These are phyloP conservation scores for Synchiropus splendidus DNA, from an alignment of 2,113 vertebrate genomes.

Conservation along the genomic window DNA sequence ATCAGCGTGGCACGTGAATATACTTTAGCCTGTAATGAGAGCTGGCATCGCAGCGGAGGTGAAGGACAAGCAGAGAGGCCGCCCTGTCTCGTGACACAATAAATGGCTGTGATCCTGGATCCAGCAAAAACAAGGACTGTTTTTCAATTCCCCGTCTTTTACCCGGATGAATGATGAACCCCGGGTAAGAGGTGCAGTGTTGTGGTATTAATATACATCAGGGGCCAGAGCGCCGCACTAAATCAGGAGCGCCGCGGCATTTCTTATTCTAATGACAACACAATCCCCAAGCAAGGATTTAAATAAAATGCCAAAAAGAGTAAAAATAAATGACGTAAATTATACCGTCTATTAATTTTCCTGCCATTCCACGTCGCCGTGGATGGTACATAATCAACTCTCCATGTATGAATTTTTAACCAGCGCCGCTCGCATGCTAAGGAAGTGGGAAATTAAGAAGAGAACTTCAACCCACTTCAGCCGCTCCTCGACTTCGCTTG, in stretches of 20 bases:
- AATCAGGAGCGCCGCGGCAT: slow-evolving; percentile 46
- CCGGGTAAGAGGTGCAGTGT: slow-evolving; percentile 42
- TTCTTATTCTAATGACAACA: slow-evolving; percentile 59
- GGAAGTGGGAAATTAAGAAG: not conserved
- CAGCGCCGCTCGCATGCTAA: too few relatives aligned
- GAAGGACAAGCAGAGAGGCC: slow-evolving; percentile 39
- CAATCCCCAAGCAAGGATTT: slow-evolving; percentile 8
- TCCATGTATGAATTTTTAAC: not conserved
- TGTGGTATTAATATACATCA: slow-evolving; percentile 63
- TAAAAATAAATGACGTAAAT: slow-evolving; percentile 3
- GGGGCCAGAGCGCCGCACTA: slow-evolving; percentile 49
- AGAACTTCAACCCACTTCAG: slow-evolving; percentile 17
- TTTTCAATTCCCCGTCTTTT: slow-evolving; percentile 59
- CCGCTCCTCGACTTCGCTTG: slow-evolving; percentile 14
- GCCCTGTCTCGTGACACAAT: slow-evolving; percentile 46
- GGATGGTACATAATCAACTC: not conserved
- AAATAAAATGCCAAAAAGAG: slow-evolving; percentile 7
- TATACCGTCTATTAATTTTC: not conserved
- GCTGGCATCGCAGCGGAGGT: slow-evolving; percentile 31
- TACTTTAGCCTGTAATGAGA: slow-evolving; percentile 23
- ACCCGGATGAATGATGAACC: slow-evolving; percentile 53
- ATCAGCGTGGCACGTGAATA: slow-evolving; percentile 17
- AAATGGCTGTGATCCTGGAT: slow-evolving; percentile 50
- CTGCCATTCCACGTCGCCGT: not conserved
- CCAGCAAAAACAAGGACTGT: slow-evolving; percentile 53